Conservation (phyloP, 2,888 invertebrate species). For the Diaperis boleti region DNA sequence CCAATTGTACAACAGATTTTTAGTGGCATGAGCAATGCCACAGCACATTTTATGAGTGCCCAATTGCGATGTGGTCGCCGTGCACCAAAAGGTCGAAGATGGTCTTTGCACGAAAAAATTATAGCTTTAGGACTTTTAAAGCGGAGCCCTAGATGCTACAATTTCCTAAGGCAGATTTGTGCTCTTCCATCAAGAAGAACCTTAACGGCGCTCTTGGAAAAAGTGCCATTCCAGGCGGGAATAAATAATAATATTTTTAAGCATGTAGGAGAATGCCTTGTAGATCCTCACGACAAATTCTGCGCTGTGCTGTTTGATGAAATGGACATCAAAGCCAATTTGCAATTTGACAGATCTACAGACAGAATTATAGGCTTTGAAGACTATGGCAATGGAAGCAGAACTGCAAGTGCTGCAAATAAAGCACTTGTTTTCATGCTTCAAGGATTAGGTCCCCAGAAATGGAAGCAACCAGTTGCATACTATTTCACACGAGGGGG, state of each 20-base stretch:
- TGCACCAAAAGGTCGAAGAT: slow-evolving; percentile 24
- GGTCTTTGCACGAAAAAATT: slow-evolving; percentile 37
- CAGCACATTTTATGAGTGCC: slow-evolving; percentile 41
- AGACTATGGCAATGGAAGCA: slow-evolving; percentile 26
- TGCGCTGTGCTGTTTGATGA: slow-evolving; percentile 44
- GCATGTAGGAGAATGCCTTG: slow-evolving; percentile 32
- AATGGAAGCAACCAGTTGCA: slow-evolving; percentile 49
- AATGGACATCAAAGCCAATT: slow-evolving; percentile 45
- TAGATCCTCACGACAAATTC: slow-evolving; percentile 31
- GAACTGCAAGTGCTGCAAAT: slow-evolving; percentile 27
- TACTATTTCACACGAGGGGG: slow-evolving; percentile 45
- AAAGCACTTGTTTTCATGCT: slow-evolving; percentile 43
- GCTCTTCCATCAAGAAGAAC: slow-evolving; percentile 33
- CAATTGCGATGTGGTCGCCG: slow-evolving; percentile 29
- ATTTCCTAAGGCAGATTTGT: slow-evolving; percentile 34
- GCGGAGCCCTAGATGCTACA: slow-evolving; percentile 13
- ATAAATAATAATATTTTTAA: slow-evolving; percentile 43
- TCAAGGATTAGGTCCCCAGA: slow-evolving; percentile 22
- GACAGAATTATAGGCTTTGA: slow-evolving; percentile 44
- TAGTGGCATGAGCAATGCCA: too few species aligned
- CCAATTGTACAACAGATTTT: background rate
- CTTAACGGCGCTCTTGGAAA: slow-evolving; percentile 32
- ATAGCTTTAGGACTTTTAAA: slow-evolving; percentile 7
- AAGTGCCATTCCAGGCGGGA: slow-evolving; percentile 41
- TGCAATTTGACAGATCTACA: slow-evolving; percentile 36